A percentile compares a stretch with the other conserved stretches of the same genome.
Evolutionary conservation across 2,888 invertebrate genomes (phyloP).

Genomic region (Cantharis flavilabris): DNA sequence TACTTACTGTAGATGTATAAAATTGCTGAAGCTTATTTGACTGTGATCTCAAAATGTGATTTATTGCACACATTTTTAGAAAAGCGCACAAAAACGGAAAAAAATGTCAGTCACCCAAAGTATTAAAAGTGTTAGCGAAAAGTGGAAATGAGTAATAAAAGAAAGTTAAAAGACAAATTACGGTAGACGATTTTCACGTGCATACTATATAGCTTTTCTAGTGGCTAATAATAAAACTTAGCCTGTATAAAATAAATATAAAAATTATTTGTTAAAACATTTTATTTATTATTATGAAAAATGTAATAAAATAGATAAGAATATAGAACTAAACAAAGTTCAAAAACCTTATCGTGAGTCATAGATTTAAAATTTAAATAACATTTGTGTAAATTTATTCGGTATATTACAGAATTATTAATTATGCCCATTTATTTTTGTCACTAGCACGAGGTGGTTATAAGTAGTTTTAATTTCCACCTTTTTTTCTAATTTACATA

Average conservation of each 20-base stretch:
- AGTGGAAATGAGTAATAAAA: background rate
- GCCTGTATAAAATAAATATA: background rate
- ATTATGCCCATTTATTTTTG: constrained; percentile 10
- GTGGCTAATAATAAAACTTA: background rate
- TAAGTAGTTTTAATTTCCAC: constrained; percentile 12
- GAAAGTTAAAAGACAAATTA: background rate
- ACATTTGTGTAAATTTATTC: constrained; percentile 14
- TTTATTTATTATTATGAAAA: background rate
- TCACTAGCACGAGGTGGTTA: constrained; percentile 9
- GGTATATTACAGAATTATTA: constrained; percentile 6
- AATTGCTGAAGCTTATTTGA: background rate
- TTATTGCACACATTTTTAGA: background rate
- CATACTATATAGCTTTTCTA: background rate
- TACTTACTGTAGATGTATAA: background rate
- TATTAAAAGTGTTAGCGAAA: background rate
- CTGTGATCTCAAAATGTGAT: background rate
- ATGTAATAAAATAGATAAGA: constrained; percentile 3
- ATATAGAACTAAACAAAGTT: constrained; percentile 5
- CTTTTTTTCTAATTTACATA: constrained; percentile 10
- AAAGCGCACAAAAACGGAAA: background rate
- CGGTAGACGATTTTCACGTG: background rate
- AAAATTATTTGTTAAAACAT: background rate
- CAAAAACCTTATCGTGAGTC: constrained; percentile 6
- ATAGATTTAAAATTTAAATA: constrained; percentile 12
- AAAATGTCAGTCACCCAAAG: background rate